Base-by-base conservation (phyloP, 2,113 vertebrate genomes). In the Ptilonorhynchus violaceus region DNA sequence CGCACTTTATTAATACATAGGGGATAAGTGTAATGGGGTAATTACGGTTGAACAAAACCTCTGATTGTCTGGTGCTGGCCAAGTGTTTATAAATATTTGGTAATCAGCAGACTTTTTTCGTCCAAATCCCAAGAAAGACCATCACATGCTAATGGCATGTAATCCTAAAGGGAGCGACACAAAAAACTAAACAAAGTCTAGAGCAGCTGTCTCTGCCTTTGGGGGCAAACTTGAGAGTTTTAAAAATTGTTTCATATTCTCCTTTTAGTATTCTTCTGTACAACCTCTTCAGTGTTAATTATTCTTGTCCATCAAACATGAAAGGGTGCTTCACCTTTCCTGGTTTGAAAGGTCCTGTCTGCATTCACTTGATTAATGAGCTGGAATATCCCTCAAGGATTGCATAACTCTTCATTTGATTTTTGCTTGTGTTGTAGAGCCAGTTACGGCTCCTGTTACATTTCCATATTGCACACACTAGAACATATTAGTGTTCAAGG, bases 41-140 rank as follows among this genome's bases (percentile, higher is more conserved):
- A 93, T 92, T 95, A 46, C 23, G 33, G 47, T 16, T 91, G 86
- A 96, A 96, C 89, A 97, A 97, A 92, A 92, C 91, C 89, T 81
- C 88, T 93, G 80, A 97, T 96, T 96, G 96, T 97, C 70, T 90
- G 66, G 25, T 93, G 69, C 83, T 85, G 82, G 84, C 91, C 50
- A 58, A 92, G 92, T 93, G 89, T 95, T 96, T 94, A 92, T 94
- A 96, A 94, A 92, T 92, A 89, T 89, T 95, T 92, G 78, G 74
- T 95, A 94, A 94, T 96, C 95, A 96, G 92, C 63, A 88, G 82
- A 60, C 49, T 88, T 93, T 50, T 41, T 92, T 96, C 1, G 0
- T 95, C 86, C 81, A 93, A 95, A 96, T 97, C 93, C 88, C 50
- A 79, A 94, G 82, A 92, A 93, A 94, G 82, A 73, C 75, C 56